Base-by-base conservation (phyloP, 2,888 invertebrate genomes). In the Parnassius orleans region DNA sequence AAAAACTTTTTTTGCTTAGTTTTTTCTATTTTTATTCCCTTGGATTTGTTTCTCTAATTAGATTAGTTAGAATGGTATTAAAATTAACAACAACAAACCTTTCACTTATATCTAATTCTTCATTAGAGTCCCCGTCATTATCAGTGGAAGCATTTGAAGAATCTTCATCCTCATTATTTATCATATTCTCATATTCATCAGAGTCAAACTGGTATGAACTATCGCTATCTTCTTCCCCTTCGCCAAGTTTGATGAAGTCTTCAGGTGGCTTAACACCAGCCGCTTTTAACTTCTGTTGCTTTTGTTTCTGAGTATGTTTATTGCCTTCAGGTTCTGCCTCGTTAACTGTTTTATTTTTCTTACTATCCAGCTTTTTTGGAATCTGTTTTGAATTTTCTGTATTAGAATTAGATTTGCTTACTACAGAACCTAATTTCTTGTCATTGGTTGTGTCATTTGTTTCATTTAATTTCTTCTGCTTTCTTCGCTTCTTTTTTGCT, bases 151-250 rank as follows among this genome's bases (percentile, higher is more conserved):
- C 72, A 60, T 71, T 33, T n/a, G 15, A 50, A n/a, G 54, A 72
- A 54, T 78, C 77, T 65, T 77, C 72, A 51, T 78, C 82, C 66
- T 78, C 71, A 53, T 74, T 9, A n/a, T 48, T 76, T 46, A 87
- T 64, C 71, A 81, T 72, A 60, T 83, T 85, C 33, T 84, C 84
- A 81, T 78, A 90, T 62, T 82, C 88, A 78, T 89, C 90, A 12
- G 87, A 88, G 72, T 89, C 84, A 78, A 89, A 89, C 7, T 77
- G 80, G 15, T 76, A 69, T 10, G 80, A 77, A 51, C 80, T 79
- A 58, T 87, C 82, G 11, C 84, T 82, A 62, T 66, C 72, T 51
- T 72, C 77, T 24, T 76, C 70, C 12, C 79, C 75, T 61, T 77
- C 68, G 50, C 69, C 66, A 44, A 87, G 63, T 65, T 76, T 77